These are phyloP conservation scores for Dreissena polymorpha DNA, from an alignment of 1,140 invertebrate species.

Conservation along the genomic window DNA sequence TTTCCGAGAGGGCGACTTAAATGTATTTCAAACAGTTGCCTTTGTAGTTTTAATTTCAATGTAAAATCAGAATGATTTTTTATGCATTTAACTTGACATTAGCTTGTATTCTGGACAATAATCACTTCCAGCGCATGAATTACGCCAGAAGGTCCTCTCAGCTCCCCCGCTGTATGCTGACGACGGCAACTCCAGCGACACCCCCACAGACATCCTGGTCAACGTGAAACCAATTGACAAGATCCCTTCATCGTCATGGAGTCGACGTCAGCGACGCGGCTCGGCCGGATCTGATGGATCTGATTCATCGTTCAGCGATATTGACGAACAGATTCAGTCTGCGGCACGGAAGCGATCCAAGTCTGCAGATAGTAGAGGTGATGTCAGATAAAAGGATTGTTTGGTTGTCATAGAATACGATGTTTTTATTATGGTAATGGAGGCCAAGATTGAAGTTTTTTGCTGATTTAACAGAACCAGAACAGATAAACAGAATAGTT, in stretches of 20 bases:
- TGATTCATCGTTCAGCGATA: constrained; percentile 50
- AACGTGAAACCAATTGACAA: constrained; percentile 32
- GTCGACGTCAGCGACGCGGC: constrained; percentile 13
- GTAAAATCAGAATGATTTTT: too few species aligned
- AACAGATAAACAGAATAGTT: too few species aligned
- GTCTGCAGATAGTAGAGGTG: constrained; percentile 51
- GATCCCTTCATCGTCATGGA: constrained; percentile 23
- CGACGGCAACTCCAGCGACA: constrained; percentile 53
- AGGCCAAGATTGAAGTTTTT: too few species aligned
- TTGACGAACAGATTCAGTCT: constrained; percentile 47
- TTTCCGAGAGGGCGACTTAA: too few species aligned
- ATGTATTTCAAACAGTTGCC: too few species aligned
- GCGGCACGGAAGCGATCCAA: constrained; percentile 45
- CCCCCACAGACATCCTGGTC: constrained; percentile 51
- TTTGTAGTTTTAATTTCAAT: too few species aligned
- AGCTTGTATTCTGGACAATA: too few species aligned
- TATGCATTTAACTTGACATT: too few species aligned
- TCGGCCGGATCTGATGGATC: constrained; percentile 49
- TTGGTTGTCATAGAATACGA: background rate
- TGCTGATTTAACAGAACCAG: too few species aligned
- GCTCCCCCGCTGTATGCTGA: background rate
- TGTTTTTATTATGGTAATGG: background rate
- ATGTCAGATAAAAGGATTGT: background rate
- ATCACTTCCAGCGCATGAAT: too few species aligned
- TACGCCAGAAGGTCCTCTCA: too few species aligned